Conservation (phyloP, 2,113 vertebrate genomes). For the Monarcha castaneiventris region DNA sequence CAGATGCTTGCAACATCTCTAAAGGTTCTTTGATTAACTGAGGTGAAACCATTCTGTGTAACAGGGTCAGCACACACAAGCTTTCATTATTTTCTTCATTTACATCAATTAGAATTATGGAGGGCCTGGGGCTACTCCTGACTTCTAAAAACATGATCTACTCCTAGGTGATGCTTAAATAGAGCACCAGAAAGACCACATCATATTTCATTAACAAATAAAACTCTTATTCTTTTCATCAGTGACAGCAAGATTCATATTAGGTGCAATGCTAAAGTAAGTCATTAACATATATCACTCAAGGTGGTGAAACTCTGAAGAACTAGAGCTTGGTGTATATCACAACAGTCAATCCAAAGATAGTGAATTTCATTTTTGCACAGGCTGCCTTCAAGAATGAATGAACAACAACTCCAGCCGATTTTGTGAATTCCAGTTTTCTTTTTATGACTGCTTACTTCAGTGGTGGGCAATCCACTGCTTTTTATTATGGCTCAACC, state of each 20-base stretch:
- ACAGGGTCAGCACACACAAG: conserved; percentile 87
- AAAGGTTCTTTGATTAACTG: conserved; percentile 91
- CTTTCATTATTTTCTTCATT: conserved; percentile 87
- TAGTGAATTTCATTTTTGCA: conserved; percentile 26
- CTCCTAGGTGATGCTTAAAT: conserved; percentile 75
- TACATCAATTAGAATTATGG: conserved; percentile 88
- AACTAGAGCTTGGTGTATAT: conserved; percentile 13
- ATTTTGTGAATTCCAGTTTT: neutral
- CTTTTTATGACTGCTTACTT: neutral
- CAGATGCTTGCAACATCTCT: conserved; percentile 86
- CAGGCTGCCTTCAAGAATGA: neutral
- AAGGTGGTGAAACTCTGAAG: conserved; percentile 41
- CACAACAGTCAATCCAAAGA: conserved; percentile 26
- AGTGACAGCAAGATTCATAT: conserved; percentile 63
- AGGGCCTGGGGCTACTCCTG: conserved; percentile 68
- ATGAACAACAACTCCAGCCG: neutral
- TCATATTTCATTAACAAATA: conserved; percentile 77
- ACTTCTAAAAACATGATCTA: conserved; percentile 74
- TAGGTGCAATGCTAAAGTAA: conserved; percentile 31
- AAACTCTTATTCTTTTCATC: conserved; percentile 64
- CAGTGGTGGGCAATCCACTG: neutral
- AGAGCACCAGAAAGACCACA: conserved; percentile 74
- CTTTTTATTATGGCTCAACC: neutral
- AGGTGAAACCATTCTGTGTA: conserved; percentile 84
- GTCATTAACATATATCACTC: conserved; percentile 64